Evolutionary conservation across 2,888 invertebrate genomes (phyloP), one percentile per base, ranked within the genome.

Genomic region (Orgyia antiqua): DNA sequence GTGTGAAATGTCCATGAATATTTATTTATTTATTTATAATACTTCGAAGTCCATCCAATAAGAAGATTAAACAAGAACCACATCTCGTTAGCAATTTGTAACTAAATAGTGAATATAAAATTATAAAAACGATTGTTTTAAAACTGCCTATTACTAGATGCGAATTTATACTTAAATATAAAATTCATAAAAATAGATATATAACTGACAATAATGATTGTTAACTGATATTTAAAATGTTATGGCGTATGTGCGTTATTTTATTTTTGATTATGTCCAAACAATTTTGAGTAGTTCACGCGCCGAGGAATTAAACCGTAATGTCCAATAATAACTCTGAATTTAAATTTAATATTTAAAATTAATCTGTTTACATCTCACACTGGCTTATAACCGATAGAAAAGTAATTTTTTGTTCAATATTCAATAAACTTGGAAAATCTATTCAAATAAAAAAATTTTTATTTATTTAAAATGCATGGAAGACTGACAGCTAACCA

Each of bases 191-290:
- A 77, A 82, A 80, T 84, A 84, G 83, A 69, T 83, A 75, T 86
- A 84, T 86, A 84, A 83, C 83, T 78, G 86, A 86, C 86, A 86
- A 86, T 86, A 86, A 86, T 86, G 86, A 83, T 86, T 84, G 86
- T 86, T 86, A 86, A 78, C 79, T 84, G 86, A 82, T 86, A 80
- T 83, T 75, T 82, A 78, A 79, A 78, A 72, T 83, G 82, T 84
- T 86, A 80, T 67, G 71, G 66, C 70, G 82, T 78, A 74, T 71
- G 77, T 67, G 68, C 53, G 78, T 71, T 74, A 46, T 15, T 77
- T 77, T 67, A 66, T 66, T 15, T 73, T 77, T 57, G 58, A 62
- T 72, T 69, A 71, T 69, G 69, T 73, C 64, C 68, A 70, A 64
- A 57, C 63, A 59, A 56, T 51, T 49, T 52, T 54, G 52, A 48